A percentile compares a stretch with the other conserved stretches of the same genome.
phyloP scores from a whole-genome alignment of 2,113 vertebrate species.

The Dolichallabes microphthalmus region DNA sequence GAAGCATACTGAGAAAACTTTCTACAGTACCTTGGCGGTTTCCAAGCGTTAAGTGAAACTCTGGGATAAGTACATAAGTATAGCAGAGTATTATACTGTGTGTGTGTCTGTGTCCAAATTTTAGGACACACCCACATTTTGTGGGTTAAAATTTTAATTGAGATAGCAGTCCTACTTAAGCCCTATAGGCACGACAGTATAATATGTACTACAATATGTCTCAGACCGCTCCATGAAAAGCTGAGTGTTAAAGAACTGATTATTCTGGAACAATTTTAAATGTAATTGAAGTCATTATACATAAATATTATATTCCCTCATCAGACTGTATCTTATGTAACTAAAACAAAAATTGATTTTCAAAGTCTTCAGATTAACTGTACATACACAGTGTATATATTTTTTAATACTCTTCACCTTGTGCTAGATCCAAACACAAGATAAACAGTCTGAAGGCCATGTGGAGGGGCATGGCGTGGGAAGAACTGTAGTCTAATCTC shows the following conservation, averaged over 20 bases:
- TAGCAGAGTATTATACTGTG: too few species aligned
- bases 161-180: not conserved
- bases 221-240: not conserved
- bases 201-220: too few species aligned
- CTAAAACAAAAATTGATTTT: not conserved
- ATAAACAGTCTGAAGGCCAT: not conserved
- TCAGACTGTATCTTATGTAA: not conserved
- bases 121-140: not conserved
- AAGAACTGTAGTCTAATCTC: conserved; percentile 10
- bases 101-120: not conserved
- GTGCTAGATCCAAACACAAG: not conserved
- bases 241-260: not conserved
- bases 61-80: too few species aligned
- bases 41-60: too few species aligned
- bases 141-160: not conserved
- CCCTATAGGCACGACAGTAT: too few species aligned
- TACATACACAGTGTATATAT: not conserved
- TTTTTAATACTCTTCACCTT: not conserved
- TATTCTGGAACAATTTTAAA: not conserved
- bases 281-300: not conserved
- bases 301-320: not conserved
- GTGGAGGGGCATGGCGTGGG: not conserved
- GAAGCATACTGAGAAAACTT: too few species aligned
- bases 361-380: not conserved
- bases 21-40: too few species aligned